Evolutionary conservation across 2,797 vertebrate genomes (phyloP).

Genomic region (Gadopsis bispinosus): DNA sequence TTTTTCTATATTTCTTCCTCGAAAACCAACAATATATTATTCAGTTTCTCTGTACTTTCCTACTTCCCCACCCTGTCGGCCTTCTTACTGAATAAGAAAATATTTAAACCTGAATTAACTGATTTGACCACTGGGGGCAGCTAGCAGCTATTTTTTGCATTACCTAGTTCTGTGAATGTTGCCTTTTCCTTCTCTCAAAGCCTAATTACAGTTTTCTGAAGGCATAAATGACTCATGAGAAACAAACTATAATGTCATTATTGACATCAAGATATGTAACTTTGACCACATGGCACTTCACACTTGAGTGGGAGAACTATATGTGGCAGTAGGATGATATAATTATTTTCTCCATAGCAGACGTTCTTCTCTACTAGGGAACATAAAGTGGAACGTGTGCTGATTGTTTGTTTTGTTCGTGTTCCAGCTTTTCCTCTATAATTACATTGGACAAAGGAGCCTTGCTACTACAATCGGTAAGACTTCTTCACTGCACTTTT

Average conservation of each 20-base stretch:
- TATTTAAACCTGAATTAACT: no score
- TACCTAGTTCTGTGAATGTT: no score
- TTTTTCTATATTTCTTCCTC: background rate
- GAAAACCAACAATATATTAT: no score
- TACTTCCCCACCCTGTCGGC: no score
- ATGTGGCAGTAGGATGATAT: background rate
- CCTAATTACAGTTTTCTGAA: no score
- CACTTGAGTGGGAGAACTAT: background rate
- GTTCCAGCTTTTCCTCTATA: slow-evolving; percentile 84
- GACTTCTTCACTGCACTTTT: slow-evolving; percentile 13
- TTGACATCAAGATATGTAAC: background rate
- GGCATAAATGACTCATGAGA: background rate
- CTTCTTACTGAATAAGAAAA: no score
- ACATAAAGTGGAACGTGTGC: background rate
- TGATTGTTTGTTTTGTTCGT: slow-evolving; percentile 16
- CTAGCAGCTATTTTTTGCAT: no score
- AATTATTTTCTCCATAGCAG: background rate
- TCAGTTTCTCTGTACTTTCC: no score
- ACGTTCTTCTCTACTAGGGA: background rate
- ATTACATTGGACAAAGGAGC: slow-evolving; percentile 80
- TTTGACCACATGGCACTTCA: no score
- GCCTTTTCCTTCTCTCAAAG: no score
- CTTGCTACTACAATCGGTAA: slow-evolving; percentile 83
- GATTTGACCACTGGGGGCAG: no score
- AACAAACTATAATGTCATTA: background rate